Evolutionary conservation across 2,113 vertebrate genomes (phyloP), one percentile per base, ranked within the genome.

Genomic region (Alligator mississippiensis): DNA sequence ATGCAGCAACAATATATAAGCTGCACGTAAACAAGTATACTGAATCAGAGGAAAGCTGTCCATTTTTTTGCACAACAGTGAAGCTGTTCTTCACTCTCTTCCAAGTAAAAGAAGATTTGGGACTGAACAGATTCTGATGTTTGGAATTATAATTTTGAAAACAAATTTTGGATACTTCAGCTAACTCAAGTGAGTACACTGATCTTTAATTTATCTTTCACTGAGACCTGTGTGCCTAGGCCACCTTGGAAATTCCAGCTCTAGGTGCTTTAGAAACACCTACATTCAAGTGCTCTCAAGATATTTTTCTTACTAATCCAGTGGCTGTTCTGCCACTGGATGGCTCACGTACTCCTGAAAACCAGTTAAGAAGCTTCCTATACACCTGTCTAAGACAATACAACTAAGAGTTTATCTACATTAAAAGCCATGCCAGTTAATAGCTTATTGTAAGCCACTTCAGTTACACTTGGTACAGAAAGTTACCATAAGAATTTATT

Each of bases 1-100:
- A 75, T 7, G 38, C 11, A 8, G 30, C 21, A 16, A 28, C 57
- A 1, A 1, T 2, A 0, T 6, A 77, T 60, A 0, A 79, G 28
- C 25, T 27, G 3, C 6, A 74, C 0, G 5, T 12, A 18, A 90
- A 47, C 11, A 83, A 86, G 85, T 38, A 84, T 38, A 0, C 11
- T 47, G 21, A 59, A 14, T 22, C 7, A 38, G 12, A 61, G n/a
- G 6, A 11, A 63, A 21, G 27, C 55, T 62, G 38, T 13, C 34
- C 6, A 8, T 84, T 91, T 24, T 47, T 91, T 82, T 93, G 54
- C 79, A 61, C 21, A 79, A 25, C 14, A 86, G 5, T 14, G 6
- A 6, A 82, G 2, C 21, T 68, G 22, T 81, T 47, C 30, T 90
- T 79, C 54, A 87, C 22, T 16, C 1, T 0, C 66, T 80, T 92